Base-by-base conservation (phyloP, 1,140 invertebrate species). In the Neodiprion fabricii region DNA sequence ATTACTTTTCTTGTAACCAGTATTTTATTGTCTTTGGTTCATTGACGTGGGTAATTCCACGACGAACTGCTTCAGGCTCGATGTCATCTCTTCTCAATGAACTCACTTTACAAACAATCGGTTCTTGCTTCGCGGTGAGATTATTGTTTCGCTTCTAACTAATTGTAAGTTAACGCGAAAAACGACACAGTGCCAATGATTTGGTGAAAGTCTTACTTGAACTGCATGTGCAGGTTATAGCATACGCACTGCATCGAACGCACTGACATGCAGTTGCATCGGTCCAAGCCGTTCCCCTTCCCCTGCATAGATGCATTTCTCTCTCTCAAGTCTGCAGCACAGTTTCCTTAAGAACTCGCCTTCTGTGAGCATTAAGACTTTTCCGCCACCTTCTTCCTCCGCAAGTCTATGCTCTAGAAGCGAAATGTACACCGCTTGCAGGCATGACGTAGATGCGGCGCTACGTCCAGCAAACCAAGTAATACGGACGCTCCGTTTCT, bases 261-360 rank as follows among this genome's bases (percentile, higher is more conserved):
- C 67, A 53, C 10, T 73, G n/a, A 77, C 78, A 77, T 77, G 76
- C 78, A 74, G 78, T 76, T 74, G 72, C 78, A 79, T 79, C 78
- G 69, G 77, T 75, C 76, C 74, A 71, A 75, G 73, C 74, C 76
- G 80, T 79, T 76, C 83, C 82, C 85, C 85, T 86, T 86, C 86
- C 84, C 85, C 78, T 75, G 75, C 74, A 75, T 67, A 77, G 79
- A 76, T 78, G 74, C 71, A 80, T 76, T 78, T 76, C 75, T 73
- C 68, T 53, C 10, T 3, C 28, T 40, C 28, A 40, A 40, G 28
- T 40, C 2, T 40, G 28, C 28, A 40, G 28, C 28, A 1, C 28
- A 40, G 28, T 40, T 40, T 40, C 28, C 28, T 40, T 5, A 5
- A 40, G 28, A 40, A 40, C 28, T 40, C 5, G 28, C 28, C 28